Conservation (phyloP, 2,113 vertebrate species). For the Hypanus sabinus region DNA sequence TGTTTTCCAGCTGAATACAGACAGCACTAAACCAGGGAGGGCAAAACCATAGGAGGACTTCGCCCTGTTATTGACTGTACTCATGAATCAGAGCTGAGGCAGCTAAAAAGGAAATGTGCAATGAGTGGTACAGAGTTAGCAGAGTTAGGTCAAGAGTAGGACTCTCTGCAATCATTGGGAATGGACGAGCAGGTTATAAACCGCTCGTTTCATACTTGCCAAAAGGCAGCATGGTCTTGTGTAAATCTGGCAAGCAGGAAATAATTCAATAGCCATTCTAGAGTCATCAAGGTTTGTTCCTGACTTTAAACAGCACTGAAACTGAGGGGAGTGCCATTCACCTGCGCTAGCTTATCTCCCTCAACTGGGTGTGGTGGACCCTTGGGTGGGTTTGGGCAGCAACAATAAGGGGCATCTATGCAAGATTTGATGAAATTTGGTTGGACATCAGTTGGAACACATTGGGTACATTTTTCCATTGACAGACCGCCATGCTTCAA, state of each 20-base stretch:
- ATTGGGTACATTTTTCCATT: not conserved
- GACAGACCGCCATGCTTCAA: not conserved
- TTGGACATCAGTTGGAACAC: not conserved
- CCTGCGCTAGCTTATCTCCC: not conserved
- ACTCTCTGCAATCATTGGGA: not conserved
- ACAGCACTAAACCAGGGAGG: not conserved
- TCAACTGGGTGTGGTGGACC: not conserved
- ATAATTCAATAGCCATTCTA: too few relatives aligned
- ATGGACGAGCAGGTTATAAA: not conserved
- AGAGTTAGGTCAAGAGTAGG: not conserved
- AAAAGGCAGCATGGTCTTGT: not conserved
- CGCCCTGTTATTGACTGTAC: not conserved
- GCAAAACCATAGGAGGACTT: not conserved
- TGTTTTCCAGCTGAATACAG: not conserved
- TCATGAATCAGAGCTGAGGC: not conserved
- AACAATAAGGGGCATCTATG: not conserved
- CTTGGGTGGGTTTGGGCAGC: too few relatives aligned
- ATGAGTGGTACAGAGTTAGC: not conserved
- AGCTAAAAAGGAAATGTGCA: not conserved
- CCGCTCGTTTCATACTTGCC: not conserved
- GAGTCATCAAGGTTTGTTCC: too few relatives aligned
- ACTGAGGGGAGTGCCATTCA: not conserved
- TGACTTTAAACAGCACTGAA: not conserved
- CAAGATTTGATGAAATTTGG: not conserved
- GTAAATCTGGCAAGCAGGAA: not conserved